Evolutionary conservation across 2,113 vertebrate genomes (phyloP), one percentile per base, ranked within the genome.

Genomic region (Heloderma charlesbogerti): DNA sequence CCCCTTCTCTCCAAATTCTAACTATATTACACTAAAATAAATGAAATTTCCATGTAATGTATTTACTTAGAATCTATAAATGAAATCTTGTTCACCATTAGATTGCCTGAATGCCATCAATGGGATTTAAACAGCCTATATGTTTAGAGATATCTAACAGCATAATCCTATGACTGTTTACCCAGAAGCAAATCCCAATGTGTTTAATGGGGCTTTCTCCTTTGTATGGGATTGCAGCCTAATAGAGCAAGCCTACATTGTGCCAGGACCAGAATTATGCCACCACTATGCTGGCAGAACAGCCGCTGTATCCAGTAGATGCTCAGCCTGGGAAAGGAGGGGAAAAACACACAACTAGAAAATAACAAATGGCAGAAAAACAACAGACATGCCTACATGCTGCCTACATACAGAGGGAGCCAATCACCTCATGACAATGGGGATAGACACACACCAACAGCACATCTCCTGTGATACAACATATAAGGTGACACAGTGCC

Each of bases 11-110:
- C 63, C 57, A 40, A 89, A 51, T 60, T 69, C 34, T 60, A 69
- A 81, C 54, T 83, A 34, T 31, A 6, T 8, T 84, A n/a, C 72
- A 75, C 66, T 90, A 77, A 66, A 37, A 84, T 89, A 89, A 88
- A 84, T 37, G 29, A 72, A 84, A 66, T 22, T 77, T 51, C 4
- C 15, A 87, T 83, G 22, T 6, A 8, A 37, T 72, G 15, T 89
- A 48, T 84, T 89, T 84, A n/a, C 40, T 83, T 74, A 60, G 69
- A 83, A 31, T 72, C n/a, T 57, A 75, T 60, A 75, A 45, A 82
- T 45, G 66, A 2, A 72, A 72, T 82, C 66, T 25, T 71, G 63
- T 37, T 69, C 45, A 69, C 16, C 40, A 77, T 37, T n/a, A 81
- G 63, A 71, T 72, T 81, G n/a, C 8, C 72, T 71, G 66, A 57